These are phyloP conservation scores for Paelopatides confundens DNA, from an alignment of 53 echinoderm and acorn worm species.

Conservation along the genomic window DNA sequence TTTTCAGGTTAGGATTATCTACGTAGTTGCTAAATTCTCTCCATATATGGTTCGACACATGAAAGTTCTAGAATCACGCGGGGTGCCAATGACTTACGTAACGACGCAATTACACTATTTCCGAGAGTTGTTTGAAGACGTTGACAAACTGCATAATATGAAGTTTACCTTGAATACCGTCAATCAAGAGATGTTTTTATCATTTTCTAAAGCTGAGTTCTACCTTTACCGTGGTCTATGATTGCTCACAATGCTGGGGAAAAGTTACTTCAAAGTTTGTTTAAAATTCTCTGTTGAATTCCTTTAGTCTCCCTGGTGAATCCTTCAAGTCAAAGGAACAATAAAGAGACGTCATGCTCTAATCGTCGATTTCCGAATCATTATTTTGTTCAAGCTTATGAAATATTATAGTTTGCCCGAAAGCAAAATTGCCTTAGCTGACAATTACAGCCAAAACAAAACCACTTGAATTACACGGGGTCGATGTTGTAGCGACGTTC, in stretches of 20 bases:
- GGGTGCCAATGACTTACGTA: too few species aligned
- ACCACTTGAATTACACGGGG: constrained; percentile 28
- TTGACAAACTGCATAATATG: too few species aligned
- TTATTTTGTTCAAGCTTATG: constrained; percentile 40
- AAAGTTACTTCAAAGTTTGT: constrained; percentile 48
- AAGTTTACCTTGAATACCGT: not conserved
- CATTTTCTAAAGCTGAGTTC: not conserved
- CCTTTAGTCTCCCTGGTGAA: not conserved
- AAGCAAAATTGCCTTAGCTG: constrained; percentile 1
- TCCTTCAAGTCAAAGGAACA: constrained; percentile 21
- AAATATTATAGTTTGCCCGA: constrained; percentile 35
- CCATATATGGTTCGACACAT: too few species aligned
- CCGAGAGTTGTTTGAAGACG: too few species aligned
- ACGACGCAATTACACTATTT: too few species aligned
- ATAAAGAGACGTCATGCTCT: constrained; percentile 8
- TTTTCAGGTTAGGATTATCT: too few species aligned
- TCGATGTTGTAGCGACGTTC: constrained; percentile 22
- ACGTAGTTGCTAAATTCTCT: too few species aligned
- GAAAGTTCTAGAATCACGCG: too few species aligned
- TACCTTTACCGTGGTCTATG: not conserved
- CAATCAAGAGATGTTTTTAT: not conserved
- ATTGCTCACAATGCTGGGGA: not conserved
- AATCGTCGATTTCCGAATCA: constrained; percentile 44
- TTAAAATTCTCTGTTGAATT: constrained; percentile 29
- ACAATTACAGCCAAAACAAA: constrained; percentile 40